These are phyloP conservation scores for Dynastes hyllus DNA, from an alignment of 2,888 invertebrate genomes.

Conservation along the genomic window DNA sequence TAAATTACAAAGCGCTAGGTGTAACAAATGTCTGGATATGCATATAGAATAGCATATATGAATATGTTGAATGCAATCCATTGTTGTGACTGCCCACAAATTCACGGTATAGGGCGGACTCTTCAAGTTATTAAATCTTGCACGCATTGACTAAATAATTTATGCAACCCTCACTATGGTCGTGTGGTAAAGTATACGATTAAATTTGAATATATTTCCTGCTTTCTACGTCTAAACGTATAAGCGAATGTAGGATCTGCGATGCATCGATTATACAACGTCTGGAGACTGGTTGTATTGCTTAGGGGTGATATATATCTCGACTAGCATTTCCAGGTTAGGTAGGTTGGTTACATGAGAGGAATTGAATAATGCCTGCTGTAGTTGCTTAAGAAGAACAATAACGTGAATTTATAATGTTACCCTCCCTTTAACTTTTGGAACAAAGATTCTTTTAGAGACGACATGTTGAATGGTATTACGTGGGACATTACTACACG, in stretches of 20 bases:
- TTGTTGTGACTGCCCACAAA: conserved; percentile 37
- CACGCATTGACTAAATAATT: conserved; percentile 26
- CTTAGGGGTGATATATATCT: conserved; percentile 3
- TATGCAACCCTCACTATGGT: conserved; percentile 16
- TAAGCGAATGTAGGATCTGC: neutral
- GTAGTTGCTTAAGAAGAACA: too few relatives aligned
- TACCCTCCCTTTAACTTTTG: too few relatives aligned
- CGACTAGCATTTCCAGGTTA: neutral
- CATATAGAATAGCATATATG: conserved; percentile 1
- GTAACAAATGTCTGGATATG: conserved; percentile 3
- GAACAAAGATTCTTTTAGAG: too few relatives aligned
- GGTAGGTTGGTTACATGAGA: too few relatives aligned
- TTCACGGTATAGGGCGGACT: conserved; percentile 20
- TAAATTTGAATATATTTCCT: conserved; percentile 46
- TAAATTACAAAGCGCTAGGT: conserved; percentile 27
- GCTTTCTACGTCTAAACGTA: conserved; percentile 25
- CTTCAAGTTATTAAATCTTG: conserved; percentile 28
- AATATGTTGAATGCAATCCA: conserved; percentile 17
- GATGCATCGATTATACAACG: conserved; percentile 26
- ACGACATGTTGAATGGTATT: too few relatives aligned
- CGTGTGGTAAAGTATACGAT: neutral
- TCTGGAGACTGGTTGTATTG: neutral
- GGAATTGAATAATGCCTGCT: too few relatives aligned
- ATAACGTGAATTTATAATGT: too few relatives aligned
- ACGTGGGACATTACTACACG: too few relatives aligned